Evolutionary conservation across 2,888 invertebrate genomes (phyloP), one percentile per base, ranked within the genome.

Genomic region (Nezara viridula): DNA sequence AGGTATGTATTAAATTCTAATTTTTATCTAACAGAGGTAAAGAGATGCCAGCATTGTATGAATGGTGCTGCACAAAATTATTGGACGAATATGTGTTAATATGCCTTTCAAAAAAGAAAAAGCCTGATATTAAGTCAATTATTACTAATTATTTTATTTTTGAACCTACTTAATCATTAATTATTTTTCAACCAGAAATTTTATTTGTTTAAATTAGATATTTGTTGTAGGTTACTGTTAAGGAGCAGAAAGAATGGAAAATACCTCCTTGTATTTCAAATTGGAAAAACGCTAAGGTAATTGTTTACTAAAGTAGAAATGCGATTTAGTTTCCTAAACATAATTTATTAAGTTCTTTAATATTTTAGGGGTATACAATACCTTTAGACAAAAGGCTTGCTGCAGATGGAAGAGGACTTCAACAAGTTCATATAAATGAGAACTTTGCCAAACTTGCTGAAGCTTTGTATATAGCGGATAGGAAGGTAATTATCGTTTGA

Each of bases 231-330:
- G 94, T 98, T 0, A 98, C 99, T 5, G 99, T 99, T 0, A 99
- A 99, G 92, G 99, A 99, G 92, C 99, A 99, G 92, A 96, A 98
- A 90, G 99, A 99, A 93, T 99, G 99, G 99, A 99, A 99, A 93
- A 97, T 97, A 91, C 99, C 99, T 14, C 99, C 99, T 0, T 99
- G 99, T 92, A 99, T 99, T 91, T 98, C 98, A 0, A 99, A 99
- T 92, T 99, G 99, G 99, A 99, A 99, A 94, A 99, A 99, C 93
- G 98, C 99, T 9, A 99, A 98, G 96, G 96, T 95, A 92, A 91
- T 24, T 81, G 21, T 66, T 47, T 47, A 16, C 16, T 60, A 3
- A 32, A 86, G 86, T 21, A 32, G 37, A 73, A 19, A 9, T 32
- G 5, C 66, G 5, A 21, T 73, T 73, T 37, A 37, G 2, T 73